Conservation (phyloP, 2,113 vertebrate genomes). For the Diphyllodes magnificus region DNA sequence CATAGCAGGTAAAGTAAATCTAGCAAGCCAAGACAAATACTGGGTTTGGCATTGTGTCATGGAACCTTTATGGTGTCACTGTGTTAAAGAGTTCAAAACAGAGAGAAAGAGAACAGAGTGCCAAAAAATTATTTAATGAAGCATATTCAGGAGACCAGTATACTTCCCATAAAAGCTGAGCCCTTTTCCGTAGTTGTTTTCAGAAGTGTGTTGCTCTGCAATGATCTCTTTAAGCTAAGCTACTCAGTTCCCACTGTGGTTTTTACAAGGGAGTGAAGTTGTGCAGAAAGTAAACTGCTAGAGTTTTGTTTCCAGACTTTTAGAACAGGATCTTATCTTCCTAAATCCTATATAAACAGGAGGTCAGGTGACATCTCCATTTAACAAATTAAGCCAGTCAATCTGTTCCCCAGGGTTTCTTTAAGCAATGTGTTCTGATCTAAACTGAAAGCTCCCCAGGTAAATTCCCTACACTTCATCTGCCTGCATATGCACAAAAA, state of each 20-base stretch:
- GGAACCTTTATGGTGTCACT: neutral
- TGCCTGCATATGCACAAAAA: neutral
- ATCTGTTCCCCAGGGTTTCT: neutral
- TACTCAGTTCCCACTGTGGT: neutral
- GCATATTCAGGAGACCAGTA: neutral
- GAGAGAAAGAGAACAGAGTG: neutral
- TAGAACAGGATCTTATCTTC: neutral
- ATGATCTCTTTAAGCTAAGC: neutral
- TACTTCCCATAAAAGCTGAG: neutral
- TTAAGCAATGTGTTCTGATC: neutral
- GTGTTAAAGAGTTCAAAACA: neutral
- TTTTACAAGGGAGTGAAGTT: neutral
- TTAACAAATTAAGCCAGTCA: neutral
- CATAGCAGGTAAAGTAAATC: neutral
- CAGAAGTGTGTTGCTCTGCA: neutral
- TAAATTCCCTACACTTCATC: neutral
- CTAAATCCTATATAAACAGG: neutral
- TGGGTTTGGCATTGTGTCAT: neutral
- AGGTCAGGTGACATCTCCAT: neutral
- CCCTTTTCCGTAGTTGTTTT: neutral
- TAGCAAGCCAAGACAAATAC: neutral
- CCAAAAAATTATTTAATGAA: neutral
- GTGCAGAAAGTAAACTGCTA: neutral
- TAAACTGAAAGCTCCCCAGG: neutral
- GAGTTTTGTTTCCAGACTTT: neutral